Base-by-base conservation (phyloP, 2,888 invertebrate genomes). In the Drosophila anceps region DNA sequence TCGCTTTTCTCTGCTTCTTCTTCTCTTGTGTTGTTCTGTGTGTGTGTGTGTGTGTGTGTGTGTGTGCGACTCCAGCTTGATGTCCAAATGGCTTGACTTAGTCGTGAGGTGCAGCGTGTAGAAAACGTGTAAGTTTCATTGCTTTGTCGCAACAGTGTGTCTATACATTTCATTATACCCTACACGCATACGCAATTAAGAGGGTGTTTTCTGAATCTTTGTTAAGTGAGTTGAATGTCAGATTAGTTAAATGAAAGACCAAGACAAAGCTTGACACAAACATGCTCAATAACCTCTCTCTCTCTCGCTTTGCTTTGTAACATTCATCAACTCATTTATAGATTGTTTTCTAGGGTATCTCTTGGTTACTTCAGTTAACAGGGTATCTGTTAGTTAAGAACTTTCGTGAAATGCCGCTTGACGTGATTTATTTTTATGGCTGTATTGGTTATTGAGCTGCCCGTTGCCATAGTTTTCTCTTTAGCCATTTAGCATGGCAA, bases 401-500 rank as follows among this genome's bases (percentile, higher is more conserved):
- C 29, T 9, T 48, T 4, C 3, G 27, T 18, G 2, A 9, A 33
- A 10, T 15, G 18, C 31, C 10, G n/a, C 12, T 20, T 35, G 20
- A 15, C 44, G 37, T 58, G 10, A 12, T 48, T 60, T 60, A 31
- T 64, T 50, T 62, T 65, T 63, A 61, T 67, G 70, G 51, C 20
- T 48, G 58, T 65, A 69, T 69, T 77, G 65, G 59, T 59, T 59
- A 76, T 69, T 76, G 57, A 66, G 57, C 50, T 46, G 62, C 53
- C 44, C 39, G 46, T 71, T 76, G 61, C 54, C 69, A 69, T 69
- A 68, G 79, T 79, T 79, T 78, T 78, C 78, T 74, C 78, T 24
- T 61, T 48, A 75, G 67, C 76, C 84, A 87, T 80, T 84, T 84
- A 84, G 84, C 84, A 84, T 84, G 80, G 82, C 87, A 86, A 84